phyloP scores from a whole-genome alignment of 2,888 invertebrate genomes.

The Shargacucullia verbasci region DNA sequence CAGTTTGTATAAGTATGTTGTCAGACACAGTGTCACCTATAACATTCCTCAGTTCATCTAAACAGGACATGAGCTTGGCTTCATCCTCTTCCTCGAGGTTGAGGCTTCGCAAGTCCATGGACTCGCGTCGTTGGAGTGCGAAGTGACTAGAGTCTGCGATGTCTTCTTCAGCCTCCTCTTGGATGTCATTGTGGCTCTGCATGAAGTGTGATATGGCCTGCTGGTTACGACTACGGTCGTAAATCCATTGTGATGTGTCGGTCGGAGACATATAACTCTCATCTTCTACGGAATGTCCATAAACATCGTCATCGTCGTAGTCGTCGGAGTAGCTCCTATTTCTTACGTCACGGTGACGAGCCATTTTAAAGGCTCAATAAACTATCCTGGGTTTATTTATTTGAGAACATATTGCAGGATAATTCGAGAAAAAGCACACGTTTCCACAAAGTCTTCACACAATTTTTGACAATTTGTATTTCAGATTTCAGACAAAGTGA shows the following conservation, averaged over 20 bases:
- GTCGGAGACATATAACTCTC: conserved; percentile 97
- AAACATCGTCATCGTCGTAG: conserved; percentile 97
- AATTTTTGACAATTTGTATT: conserved; percentile 43
- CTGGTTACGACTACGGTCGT: conserved; percentile 93
- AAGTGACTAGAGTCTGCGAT: conserved; percentile 62
- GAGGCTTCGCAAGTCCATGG: conserved; percentile 83
- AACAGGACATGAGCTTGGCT: conserved; percentile 94
- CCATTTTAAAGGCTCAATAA: conserved; percentile 87
- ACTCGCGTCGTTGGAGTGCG: conserved; percentile 77
- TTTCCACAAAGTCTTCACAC: conserved; percentile 42
- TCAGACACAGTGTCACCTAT: conserved; percentile 94
- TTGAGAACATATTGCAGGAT: conserved; percentile 31
- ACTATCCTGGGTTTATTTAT: conserved; percentile 22
- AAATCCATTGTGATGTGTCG: conserved; percentile 95
- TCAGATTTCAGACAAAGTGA: too few relatives aligned
- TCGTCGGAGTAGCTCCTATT: conserved; percentile 96
- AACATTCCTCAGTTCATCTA: conserved; percentile 94
- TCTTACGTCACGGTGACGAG: conserved; percentile 95
- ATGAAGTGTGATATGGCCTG: conserved; percentile 93
- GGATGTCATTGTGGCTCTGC: conserved; percentile 92
- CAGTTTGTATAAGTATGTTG: conserved; percentile 91
- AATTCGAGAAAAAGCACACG: conserved; percentile 55
- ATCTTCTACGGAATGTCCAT: conserved; percentile 98
- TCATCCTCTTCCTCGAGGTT: conserved; percentile 91
- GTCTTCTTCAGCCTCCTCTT: conserved; percentile 90